phyloP scores from a whole-genome alignment of 1,140 invertebrate genomes.

The Hypsibius dujardini region DNA sequence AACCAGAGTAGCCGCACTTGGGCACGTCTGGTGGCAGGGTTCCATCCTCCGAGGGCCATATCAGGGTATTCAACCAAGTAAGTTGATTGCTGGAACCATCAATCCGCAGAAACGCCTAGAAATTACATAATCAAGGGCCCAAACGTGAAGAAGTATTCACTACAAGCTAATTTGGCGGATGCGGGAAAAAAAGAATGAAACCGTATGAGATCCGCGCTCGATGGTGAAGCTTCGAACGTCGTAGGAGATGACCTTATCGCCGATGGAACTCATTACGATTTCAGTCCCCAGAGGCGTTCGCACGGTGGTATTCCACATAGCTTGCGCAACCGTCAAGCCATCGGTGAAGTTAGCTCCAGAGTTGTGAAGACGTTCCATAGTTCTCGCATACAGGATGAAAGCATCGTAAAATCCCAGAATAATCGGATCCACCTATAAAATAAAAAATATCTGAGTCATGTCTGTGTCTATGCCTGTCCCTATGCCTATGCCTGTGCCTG shows the following conservation, averaged over 20 bases:
- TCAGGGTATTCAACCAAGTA: not conserved
- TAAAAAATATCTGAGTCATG: not conserved
- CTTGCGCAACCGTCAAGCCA: too few relatives aligned
- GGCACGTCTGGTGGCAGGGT: not conserved
- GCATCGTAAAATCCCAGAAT: not conserved
- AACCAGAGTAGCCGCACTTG: not conserved
- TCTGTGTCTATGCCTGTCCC: too few relatives aligned
- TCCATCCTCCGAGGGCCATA: not conserved
- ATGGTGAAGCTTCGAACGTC: not conserved
- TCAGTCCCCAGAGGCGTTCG: not conserved
- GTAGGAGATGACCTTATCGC: not conserved
- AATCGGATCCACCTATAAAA: constrained; percentile 1
- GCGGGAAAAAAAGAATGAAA: not conserved
- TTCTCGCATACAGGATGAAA: not conserved
- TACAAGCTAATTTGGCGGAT: too few relatives aligned
- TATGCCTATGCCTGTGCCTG: too few relatives aligned
- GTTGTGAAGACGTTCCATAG: not conserved
- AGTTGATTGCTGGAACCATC: not conserved
- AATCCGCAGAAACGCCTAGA: not conserved
- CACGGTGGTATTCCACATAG: not conserved
- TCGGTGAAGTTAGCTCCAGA: not conserved
- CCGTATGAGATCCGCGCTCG: not conserved
- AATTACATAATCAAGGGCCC: too few relatives aligned
- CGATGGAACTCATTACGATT: not conserved
- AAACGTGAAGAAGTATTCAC: too few relatives aligned